phyloP scores from a whole-genome alignment of 2,797 vertebrate genomes.

The Clarias fuscus region DNA sequence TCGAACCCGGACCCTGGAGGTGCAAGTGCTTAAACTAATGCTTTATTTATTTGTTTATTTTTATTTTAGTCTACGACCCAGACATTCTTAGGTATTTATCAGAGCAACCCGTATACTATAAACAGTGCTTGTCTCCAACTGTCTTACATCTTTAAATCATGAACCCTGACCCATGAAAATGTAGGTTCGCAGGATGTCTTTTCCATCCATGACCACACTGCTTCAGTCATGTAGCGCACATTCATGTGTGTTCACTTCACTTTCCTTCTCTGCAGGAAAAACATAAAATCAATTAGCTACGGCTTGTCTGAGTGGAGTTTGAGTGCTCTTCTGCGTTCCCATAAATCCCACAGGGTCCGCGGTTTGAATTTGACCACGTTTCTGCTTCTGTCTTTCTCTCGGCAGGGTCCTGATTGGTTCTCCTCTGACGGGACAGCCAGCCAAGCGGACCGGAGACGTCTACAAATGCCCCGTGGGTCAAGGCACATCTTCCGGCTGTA shows the following conservation, averaged over 20 bases:
- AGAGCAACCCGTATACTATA: background rate
- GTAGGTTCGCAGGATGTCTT: background rate
- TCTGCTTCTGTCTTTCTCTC: slow-evolving; percentile 27
- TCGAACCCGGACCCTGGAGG: too few relatives aligned
- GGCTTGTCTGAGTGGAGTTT: slow-evolving; percentile 34
- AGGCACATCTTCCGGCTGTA: slow-evolving; percentile 70
- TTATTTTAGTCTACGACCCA: background rate
- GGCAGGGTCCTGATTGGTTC: slow-evolving; percentile 94
- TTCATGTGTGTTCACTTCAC: slow-evolving; percentile 1
- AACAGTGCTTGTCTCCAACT: background rate
- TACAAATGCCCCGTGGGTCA: slow-evolving; percentile 90
- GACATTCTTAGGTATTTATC: too few relatives aligned
- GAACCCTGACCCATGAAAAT: background rate
- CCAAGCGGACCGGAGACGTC: slow-evolving; percentile 89
- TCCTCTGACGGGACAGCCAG: slow-evolving; percentile 87
- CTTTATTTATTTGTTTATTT: too few relatives aligned
- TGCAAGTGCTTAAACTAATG: too few relatives aligned
- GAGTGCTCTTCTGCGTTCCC: slow-evolving; percentile 46
- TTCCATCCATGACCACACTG: background rate
- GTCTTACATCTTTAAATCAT: background rate
- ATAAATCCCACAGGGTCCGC: slow-evolving; percentile 47
- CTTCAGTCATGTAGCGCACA: slow-evolving; percentile 14
- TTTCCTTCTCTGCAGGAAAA: slow-evolving; percentile 34
- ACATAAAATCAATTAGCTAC: slow-evolving; percentile 23
- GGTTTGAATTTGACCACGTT: slow-evolving; percentile 47